Evolutionary conservation across 2,113 vertebrate genomes (phyloP), one percentile per base, ranked within the genome.

Genomic region (Grammomys surdaster): DNA sequence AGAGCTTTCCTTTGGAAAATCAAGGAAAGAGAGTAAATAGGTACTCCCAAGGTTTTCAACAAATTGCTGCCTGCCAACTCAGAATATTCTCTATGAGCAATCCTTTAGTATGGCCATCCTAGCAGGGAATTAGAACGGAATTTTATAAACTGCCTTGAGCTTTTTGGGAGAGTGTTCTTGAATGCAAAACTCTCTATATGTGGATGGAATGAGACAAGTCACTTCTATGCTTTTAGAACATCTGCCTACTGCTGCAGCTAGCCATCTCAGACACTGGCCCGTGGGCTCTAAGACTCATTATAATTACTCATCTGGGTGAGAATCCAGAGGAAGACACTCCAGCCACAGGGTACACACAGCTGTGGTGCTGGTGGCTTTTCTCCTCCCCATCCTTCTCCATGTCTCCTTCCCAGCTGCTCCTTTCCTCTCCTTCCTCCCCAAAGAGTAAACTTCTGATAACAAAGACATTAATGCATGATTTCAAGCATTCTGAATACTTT

Each of bases 81-180:
- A 95, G 90, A 85, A 28, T 67, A 46, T 22, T 70, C 40, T 85
- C 28, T 93, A 69, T 87, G 63, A 84, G 77, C 54, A 40, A 24
- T 84, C 48, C 77, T 88, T 90, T 88, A 76, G 87, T 86, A 31
- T 36, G 19, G 19, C 73, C 4, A 54, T 33, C n/a, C 1, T 7
- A 95, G 69, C 33, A 12, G 69, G n/a, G 69, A 56, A 78, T 31
- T 89, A 65, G 84, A 95, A 87, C 90, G 78, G 73, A 63, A 70
- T 88, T 95, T 93, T 94, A 75, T 72, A 92, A 95, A 96, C 86
- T 63, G 48, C 43, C 81, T 51, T 36, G 17, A 93, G 67, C 60
- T 94, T 75, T 58, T 84, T 56, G 46, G 70, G 67, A 43, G n/a
- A 90, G 94, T 82, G 40, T 51, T 86, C 70, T 88, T 92, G 76